Base-by-base conservation (phyloP, 2,113 vertebrate genomes). In the Camelus dromedarius region DNA sequence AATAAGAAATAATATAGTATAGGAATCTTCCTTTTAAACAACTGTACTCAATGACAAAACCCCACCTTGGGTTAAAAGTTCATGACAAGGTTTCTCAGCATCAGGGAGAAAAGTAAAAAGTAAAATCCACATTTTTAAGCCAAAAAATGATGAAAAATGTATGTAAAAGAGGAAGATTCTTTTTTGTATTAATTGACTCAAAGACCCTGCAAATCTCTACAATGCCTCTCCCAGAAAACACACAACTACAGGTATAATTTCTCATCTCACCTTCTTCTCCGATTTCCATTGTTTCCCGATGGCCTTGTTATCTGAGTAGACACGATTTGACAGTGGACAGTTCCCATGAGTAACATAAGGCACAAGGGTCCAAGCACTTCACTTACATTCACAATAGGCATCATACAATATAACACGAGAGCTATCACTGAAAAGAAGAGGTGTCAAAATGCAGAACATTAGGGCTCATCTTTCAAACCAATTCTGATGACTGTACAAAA, bases 311-410 rank as follows among this genome's bases (percentile, higher is more conserved):
- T 98, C 98, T 99, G 99, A 0, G 99, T 99, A 32, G 99, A 99
- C 97, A 99, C 99, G 30, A 99, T 99, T 90, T 99, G 99, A 97
- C 99, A 99, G 98, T 99, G 99, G 86, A 99, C 99, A 0, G 99
- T 99, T 8, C 99, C 99, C 99, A 99, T 98, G 93, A 99, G 99
- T 76, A 99, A 98, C 99, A 99, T 99, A 81, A 99, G 99, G 98
- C 99, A 99, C 99, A 99, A 97, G 8, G 99, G 99, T 81, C 99
- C 99, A 75, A 99, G 97, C 46, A 99, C 98, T 95, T 99, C 99
- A 58, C 99, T 99, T n/a, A 98, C 98, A 75, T 97, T 99, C 88
- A 99, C 99, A 81, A 98, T 98, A 1, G 99, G 99, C 97, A 99
- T 98, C 98, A 99, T 97, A 88, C 99, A 96, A 95, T 99, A 99